Evolutionary conservation across 1,140 invertebrate genomes (phyloP), one percentile per base, ranked within the genome.

Genomic region (Drosophila parvula): DNA sequence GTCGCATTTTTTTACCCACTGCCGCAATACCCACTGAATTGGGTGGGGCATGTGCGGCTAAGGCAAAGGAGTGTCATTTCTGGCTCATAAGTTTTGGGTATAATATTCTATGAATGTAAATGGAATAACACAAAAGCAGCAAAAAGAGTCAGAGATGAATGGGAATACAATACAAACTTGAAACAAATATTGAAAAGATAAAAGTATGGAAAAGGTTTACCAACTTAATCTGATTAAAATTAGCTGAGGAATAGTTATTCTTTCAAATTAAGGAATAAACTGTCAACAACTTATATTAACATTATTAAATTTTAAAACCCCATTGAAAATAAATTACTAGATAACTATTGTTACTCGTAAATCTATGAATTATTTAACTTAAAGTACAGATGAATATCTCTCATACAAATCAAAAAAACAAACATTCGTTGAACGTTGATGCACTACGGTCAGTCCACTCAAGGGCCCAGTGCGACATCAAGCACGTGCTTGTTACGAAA

Each of bases 1-100:
- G n/a, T n/a, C n/a, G n/a, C n/a, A n/a, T n/a, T n/a, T 78, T 75
- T 75, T 75, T 74, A 63, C 32, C 74, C 65, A 59, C 64, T 53
- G 50, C 63, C 45, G 18, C 28, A 22, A 51, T 48, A 59, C 45
- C 38, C 65, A 56, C 30, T 34, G 6, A 56, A 30, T 43, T 55
- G 22, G 28, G n/a, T 60, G 32, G 16, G 44, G 45, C 12, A 65
- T 16, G 22, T 44, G 10, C 14, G 18, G 22, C 30, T 16, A 0
- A 5, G 1, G 8, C 34, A 5, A 53, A 38, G 51, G 16, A 36
- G 32, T 53, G 50, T 5, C 48, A 0, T 12, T n/a, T 10, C 0
- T 9, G 16, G 7, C 16, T 0, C 8, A 2, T n/a, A n/a, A 14
- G n/a, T 22, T 38, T 53, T 0, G 1, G 1, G n/a, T 0, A 34